Evolutionary conservation across 1,140 invertebrate species (phyloP).

Genomic region (Drosophila albomicans): DNA sequence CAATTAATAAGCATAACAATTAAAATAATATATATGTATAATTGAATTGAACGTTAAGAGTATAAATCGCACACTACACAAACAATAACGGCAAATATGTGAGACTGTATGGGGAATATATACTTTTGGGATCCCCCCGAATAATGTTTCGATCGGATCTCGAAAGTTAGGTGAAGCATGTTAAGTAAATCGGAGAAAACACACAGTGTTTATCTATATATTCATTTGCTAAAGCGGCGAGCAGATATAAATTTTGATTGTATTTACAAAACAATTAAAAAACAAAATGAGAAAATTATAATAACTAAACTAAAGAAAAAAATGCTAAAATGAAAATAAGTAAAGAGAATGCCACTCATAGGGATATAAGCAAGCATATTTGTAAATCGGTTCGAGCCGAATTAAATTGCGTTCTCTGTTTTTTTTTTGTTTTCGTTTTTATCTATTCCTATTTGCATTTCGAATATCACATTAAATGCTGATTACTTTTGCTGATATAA

Average conservation of each 20-base stretch:
- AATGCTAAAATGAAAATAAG: conserved; percentile 20
- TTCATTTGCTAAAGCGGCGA: conserved; percentile 34
- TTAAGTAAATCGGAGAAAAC: conserved; percentile 22
- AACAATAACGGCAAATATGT: conserved; percentile 78
- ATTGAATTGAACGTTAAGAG: conserved; percentile 13
- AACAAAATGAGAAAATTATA: conserved; percentile 13
- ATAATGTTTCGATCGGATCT: not conserved
- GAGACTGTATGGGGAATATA: conserved; percentile 64
- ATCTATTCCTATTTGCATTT: conserved; percentile 35
- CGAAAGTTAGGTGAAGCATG: conserved; percentile 24
- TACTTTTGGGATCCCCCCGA: conserved; percentile 1
- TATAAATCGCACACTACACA: conserved; percentile 27
- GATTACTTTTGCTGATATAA: conserved; percentile 34
- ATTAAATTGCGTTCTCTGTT: not conserved
- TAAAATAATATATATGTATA: conserved; percentile 15
- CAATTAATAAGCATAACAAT: conserved; percentile 24
- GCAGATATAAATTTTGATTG: conserved; percentile 71
- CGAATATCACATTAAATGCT: conserved; percentile 34
- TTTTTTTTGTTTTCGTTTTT: too few relatives aligned
- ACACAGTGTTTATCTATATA: conserved; percentile 9
- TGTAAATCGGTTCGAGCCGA: not conserved
- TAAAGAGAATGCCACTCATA: conserved; percentile 37
- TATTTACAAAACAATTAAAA: conserved; percentile 69
- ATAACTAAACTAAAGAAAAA: conserved; percentile 30
- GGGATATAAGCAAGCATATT: conserved; percentile 58